Evolutionary conservation across 2,113 vertebrate species (phyloP), one percentile per base, ranked within the genome.

Genomic region (Neogobius melanostomus): DNA sequence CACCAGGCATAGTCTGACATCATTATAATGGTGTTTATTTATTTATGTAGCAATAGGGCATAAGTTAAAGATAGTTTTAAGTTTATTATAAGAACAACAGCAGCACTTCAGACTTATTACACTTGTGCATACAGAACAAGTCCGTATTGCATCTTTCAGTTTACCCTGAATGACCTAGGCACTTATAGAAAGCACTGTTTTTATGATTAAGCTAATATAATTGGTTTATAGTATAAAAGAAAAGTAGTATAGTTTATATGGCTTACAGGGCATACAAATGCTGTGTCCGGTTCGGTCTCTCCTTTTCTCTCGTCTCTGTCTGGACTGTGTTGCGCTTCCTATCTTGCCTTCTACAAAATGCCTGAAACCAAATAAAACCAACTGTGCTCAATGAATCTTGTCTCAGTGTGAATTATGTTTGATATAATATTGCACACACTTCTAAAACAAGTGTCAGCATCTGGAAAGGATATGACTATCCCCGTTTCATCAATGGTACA

Each of bases 291-390:
- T 80, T 81, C 78, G 76, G 74, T 82, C 78, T 83, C 70, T 72
- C 66, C 53, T 56, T 66, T 53, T 64, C 60, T 7, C 48, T 17
- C 49, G 5, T 48, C 8, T 72, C 12, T 66, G 49, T 69, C 65
- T 74, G 49, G 60, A 62, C 59, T 61, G 65, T 72, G 64, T 66
- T 74, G 65, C 62, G 51, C 21, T 12, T 68, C 69, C 68, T 80
- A 73, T 75, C 56, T 73, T 71, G 64, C 66, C 64, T 43, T 77
- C 44, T 70, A 71, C 76, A 81, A 71, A 50, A 72, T 71, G 66
- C 75, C 88, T 89, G 76, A 89, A 91, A 91, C 92, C 91, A 93
- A 93, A 93, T 92, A 92, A 36, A 91, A 89, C 70, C 82, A 10
- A 17, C 79, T 77, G 84, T 74, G 62, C 14, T 76, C 1, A 67